Evolutionary conservation across 2,113 vertebrate species (phyloP), one percentile per base, ranked within the genome.

Genomic region (Cheilinus undulatus): DNA sequence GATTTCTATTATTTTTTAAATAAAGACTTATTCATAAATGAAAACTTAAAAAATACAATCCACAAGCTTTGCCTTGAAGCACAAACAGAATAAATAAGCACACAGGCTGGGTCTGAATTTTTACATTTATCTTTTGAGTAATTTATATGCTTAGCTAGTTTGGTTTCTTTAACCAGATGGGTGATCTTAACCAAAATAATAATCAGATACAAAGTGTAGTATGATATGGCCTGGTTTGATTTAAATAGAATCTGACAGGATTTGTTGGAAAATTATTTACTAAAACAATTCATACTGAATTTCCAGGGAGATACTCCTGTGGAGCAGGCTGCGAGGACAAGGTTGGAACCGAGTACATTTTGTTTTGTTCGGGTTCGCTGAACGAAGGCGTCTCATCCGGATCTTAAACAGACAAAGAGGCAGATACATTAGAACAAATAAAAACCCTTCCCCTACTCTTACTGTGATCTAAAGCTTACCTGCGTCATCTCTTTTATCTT

Each of bases 221-320:
- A 20, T 13, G 13, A 19, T 43, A 15, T 12, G 32, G n/a, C 28
- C 15, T 69, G 52, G 28, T 24, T 15, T 20, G 64, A 73, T 19
- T 54, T 32, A 66, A 45, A 73, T 52, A 50, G 63, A 32, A 74
- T 75, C n/a, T 60, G 26, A 66, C 49, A 66, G 63, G 43, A 49
- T 7, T 49, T 11, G 19, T 43, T 45, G 78, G 53, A 79, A 42
- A 43, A 79, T 88, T 73, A 85, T n/a, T n/a, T n/a, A n/a, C n/a
- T n/a, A n/a, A n/a, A n/a, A n/a, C n/a, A n/a, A n/a, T n/a, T n/a
- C n/a, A n/a, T 22, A 79, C 81, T 50, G 49, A 68, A 70, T 87
- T 92, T 74, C 83, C 85, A 7, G 82, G 74, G 46, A 90, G 56
- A 73, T 89, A 87, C 63, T 89, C 89, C 24, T 85, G 76, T 42